Conservation (phyloP, 2,888 invertebrate species). For the Dendrolimus houi region DNA sequence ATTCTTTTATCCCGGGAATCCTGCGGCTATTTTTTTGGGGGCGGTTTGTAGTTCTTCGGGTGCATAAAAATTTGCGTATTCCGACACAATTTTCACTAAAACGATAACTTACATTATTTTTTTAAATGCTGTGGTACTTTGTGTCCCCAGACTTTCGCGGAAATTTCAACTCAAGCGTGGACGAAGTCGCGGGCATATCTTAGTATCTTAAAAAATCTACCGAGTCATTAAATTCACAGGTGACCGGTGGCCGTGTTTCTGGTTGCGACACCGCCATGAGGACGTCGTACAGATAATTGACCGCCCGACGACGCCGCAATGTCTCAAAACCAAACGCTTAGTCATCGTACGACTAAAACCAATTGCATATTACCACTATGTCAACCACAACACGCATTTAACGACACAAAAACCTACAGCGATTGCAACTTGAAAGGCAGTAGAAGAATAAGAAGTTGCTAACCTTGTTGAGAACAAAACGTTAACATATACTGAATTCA, state of each 20-base stretch:
- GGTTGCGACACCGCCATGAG: constrained; percentile 21
- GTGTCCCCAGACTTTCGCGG: no score
- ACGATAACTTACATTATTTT: no score
- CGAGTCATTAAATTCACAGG: neutral
- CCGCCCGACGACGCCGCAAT: constrained; percentile 18
- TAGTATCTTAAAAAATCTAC: no score
- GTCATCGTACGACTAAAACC: constrained; percentile 11
- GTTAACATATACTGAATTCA: constrained; percentile 21
- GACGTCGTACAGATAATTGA: constrained; percentile 33
- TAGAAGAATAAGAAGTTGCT: constrained; percentile 11
- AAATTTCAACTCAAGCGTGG: no score
- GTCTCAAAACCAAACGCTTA: constrained; percentile 10
- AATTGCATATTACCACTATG: constrained; percentile 12
- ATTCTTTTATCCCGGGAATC: no score
- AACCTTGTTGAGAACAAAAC: constrained; percentile 43
- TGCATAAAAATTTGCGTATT: no score
- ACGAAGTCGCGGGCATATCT: no score
- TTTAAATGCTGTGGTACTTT: no score
- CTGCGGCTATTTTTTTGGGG: no score
- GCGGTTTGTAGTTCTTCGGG: no score
- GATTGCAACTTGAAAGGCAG: constrained; percentile 35
- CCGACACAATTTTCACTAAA: no score
- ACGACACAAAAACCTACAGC: constrained; percentile 19
- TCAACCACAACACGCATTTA: constrained; percentile 23
- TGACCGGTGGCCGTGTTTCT: constrained; percentile 25